phyloP scores from a whole-genome alignment of 2,113 vertebrate species.

The Nipponia nippon region DNA sequence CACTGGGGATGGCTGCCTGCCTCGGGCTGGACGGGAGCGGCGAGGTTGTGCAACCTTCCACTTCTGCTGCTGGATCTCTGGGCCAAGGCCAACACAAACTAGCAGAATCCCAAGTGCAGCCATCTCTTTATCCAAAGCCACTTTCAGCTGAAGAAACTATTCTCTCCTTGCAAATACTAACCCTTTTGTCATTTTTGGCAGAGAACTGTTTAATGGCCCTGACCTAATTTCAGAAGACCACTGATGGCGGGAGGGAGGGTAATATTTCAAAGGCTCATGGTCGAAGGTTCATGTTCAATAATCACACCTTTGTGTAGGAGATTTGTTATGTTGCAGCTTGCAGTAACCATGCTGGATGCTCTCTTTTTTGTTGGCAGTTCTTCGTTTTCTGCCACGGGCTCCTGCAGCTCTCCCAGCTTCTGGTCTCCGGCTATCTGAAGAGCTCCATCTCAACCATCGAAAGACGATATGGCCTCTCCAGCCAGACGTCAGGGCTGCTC shows the following conservation, averaged over 20 bases:
- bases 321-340: neutral
- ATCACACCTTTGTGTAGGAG: neutral
- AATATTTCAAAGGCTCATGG: neutral
- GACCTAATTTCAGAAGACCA: neutral
- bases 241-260: neutral
- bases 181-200: neutral
- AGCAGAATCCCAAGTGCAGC: neutral
- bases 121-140: neutral
- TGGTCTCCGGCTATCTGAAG: constrained; percentile 91
- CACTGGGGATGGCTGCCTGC: neutral
- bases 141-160: neutral
- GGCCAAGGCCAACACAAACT: neutral
- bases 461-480: constrained; percentile 89
- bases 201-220: rapidly evolving
- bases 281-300: neutral
- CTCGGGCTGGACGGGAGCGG: rapidly evolving
- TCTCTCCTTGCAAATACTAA: neutral
- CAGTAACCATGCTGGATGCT: neutral
- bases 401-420: constrained; percentile 87
- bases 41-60: neutral
- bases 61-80: neutral
- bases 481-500: constrained; percentile 87
- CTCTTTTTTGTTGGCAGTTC: constrained; percentile 70
- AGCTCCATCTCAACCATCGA: constrained; percentile 95
- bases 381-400: constrained; percentile 91